Evolutionary conservation across 1,140 invertebrate species (phyloP).

Genomic region (Papilio helenus): DNA sequence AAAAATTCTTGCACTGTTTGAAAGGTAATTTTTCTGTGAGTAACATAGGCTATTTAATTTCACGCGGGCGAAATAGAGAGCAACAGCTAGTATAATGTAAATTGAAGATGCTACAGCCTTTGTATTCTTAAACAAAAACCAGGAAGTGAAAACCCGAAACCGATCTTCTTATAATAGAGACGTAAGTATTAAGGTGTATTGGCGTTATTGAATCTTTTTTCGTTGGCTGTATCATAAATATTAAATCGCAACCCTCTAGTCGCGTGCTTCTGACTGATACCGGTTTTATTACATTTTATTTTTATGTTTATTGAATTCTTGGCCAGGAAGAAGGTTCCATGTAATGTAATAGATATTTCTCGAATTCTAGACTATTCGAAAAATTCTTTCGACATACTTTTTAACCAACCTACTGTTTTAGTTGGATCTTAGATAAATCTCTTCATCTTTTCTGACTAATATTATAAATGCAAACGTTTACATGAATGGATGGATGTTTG

Average conservation of each 20-base stretch:
- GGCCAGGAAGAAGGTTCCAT: slow-evolving; percentile 14
- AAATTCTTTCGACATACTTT: not conserved
- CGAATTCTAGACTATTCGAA: not conserved
- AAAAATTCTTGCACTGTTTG: no score
- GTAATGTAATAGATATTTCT: slow-evolving; percentile 13
- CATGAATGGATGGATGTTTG: no score
- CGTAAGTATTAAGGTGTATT: slow-evolving; percentile 24
- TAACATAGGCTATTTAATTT: no score
- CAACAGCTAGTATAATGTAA: no score
- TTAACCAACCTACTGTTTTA: not conserved
- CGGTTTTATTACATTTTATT: slow-evolving; percentile 70
- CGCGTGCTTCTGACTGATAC: slow-evolving; percentile 67
- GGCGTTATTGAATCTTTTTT: slow-evolving; percentile 49
- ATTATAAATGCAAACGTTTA: no score
- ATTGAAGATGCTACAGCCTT: no score
- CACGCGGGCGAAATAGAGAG: no score
- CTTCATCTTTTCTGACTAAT: no score
- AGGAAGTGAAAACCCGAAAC: not conserved
- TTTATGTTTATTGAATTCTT: slow-evolving; percentile 63
- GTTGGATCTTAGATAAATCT: no score
- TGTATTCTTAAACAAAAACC: no score
- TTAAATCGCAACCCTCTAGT: slow-evolving; percentile 50
- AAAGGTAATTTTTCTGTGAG: no score
- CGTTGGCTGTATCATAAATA: slow-evolving; percentile 57
- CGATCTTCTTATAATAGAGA: slow-evolving; percentile 6